Base-by-base conservation (phyloP, 2,888 invertebrate species). In the Eupsilia transversa region DNA sequence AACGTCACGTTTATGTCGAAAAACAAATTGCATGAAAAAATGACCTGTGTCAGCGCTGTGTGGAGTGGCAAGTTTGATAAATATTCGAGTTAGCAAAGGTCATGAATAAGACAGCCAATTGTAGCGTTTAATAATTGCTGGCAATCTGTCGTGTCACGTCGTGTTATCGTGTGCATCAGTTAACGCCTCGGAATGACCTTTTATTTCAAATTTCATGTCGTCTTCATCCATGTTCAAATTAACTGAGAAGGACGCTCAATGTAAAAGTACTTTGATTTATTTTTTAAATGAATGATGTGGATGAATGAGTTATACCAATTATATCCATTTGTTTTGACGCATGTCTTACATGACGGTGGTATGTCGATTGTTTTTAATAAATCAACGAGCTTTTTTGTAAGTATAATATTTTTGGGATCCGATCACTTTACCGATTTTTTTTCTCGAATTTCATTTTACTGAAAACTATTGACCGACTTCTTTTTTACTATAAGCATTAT, bases 91-190 rank as follows among this genome's bases (percentile, higher is more conserved):
- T 71, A 79, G 79, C 72, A 91, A 89, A 93, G 94, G 92, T 90
- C 91, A 89, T 87, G 88, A 90, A 87, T 91, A 89, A 90, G 89
- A 90, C 90, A 89, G 88, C 82, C 86, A 91, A 91, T 90, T 88
- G 91, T 91, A 91, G 90, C 86, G 88, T 91, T 90, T 92, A 91
- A 92, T 93, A 91, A 92, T 70, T 84, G 74, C 74, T 85, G 83
- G 79, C 87, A 89, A 92, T 92, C 91, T 89, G 88, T 88, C 85
- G 90, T 91, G 93, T 94, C 93, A 86, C 83, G 89, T 90, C 88
- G 87, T 83, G 82, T 86, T 87, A 88, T 88, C 86, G 84, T 87
- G 83, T 82, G 71, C 87, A 89, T 90, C 88, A 86, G 77, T 88
- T 85, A 86, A 87, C 87, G 83, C 80, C 71, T 84, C 72, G 75